phyloP scores from a whole-genome alignment of 2,888 invertebrate genomes.

The Sesamia inferens region DNA sequence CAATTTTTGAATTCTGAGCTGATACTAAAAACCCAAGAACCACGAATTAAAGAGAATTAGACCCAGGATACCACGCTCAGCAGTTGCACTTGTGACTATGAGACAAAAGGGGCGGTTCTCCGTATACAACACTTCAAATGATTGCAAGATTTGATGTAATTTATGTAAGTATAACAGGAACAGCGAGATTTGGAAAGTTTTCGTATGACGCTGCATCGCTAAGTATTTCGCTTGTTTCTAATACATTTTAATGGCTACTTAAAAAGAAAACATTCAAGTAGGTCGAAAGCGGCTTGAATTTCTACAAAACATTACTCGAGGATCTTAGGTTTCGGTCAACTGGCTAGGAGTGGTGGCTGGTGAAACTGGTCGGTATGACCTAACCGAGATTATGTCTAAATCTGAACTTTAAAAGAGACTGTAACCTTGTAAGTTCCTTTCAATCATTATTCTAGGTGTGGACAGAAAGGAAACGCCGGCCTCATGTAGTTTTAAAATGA shows the following conservation, averaged over 20 bases:
- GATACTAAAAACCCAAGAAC: too few relatives aligned
- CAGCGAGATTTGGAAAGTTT: conserved; percentile 50
- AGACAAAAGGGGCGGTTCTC: background rate
- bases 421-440: background rate
- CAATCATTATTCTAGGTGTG: background rate
- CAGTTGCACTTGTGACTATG: too few relatives aligned
- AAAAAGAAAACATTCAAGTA: conserved; percentile 20
- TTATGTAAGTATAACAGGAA: conserved; percentile 40
- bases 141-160: conserved; percentile 22
- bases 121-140: background rate
- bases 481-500: background rate
- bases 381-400: background rate
- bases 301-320: background rate
- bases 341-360: too few relatives aligned
- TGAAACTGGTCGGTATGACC: too few relatives aligned
- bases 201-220: conserved; percentile 14
- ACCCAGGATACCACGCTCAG: too few relatives aligned
- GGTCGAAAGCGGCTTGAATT: conserved; percentile 8
- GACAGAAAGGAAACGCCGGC: background rate
- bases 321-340: background rate
- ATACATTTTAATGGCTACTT: conserved; percentile 54
- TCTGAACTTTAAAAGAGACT: background rate
- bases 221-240: conserved; percentile 36
- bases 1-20: too few relatives aligned
- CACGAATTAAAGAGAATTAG: too few relatives aligned